Evolutionary conservation across 1,140 invertebrate species (phyloP).

Genomic region (Venturia canescens): DNA sequence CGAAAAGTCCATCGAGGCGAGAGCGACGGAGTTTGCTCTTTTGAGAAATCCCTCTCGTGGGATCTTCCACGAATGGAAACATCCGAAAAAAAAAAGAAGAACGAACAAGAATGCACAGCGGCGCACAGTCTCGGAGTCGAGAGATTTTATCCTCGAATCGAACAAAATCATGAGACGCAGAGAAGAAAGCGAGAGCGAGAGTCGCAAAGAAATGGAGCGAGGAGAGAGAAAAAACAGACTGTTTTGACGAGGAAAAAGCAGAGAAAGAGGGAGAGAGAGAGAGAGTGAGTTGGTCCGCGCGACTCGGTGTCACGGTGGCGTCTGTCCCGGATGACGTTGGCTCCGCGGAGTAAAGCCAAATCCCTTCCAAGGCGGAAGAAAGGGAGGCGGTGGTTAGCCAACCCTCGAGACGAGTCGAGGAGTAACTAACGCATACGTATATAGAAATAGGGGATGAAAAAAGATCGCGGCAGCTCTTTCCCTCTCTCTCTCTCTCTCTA

Average conservation of each 20-base stretch:
- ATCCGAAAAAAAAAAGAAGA: too few species aligned
- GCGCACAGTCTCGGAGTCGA: too few species aligned
- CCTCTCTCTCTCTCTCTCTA: neutral
- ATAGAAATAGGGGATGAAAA: neutral
- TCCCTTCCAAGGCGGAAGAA: neutral
- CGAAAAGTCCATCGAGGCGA: too few species aligned
- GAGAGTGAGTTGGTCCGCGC: slow-evolving; percentile 20
- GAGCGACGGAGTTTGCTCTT: too few species aligned
- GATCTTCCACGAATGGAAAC: too few species aligned
- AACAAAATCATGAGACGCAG: neutral
- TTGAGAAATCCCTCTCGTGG: too few species aligned
- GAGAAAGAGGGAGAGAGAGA: neutral
- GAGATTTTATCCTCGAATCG: too few species aligned
- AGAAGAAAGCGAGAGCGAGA: neutral
- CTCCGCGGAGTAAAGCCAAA: neutral
- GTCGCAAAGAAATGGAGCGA: neutral
- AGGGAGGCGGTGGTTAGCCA: slow-evolving; percentile 24
- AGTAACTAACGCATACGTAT: neutral
- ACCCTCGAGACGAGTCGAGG: slow-evolving; percentile 16
- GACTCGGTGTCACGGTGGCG: slow-evolving; percentile 38
- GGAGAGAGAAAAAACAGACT: neutral
- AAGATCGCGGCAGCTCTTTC: neutral
- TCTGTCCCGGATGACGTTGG: slow-evolving; percentile 40
- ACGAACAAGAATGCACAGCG: too few species aligned
- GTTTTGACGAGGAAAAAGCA: neutral